phyloP scores from a whole-genome alignment of 2,888 invertebrate species.

The Limnephilus auricula region DNA sequence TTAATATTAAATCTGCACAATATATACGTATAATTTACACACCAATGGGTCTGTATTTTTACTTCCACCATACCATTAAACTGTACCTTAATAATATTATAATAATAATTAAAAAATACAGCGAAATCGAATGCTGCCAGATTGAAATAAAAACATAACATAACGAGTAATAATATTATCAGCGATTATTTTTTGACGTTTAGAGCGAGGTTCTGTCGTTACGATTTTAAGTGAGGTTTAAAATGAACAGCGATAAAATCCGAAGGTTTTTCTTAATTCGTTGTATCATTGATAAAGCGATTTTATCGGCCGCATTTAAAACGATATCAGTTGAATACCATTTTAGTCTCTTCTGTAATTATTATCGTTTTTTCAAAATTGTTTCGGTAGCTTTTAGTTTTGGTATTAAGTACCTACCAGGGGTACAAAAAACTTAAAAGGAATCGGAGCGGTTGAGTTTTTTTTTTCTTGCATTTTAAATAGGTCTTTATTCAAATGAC shows the following conservation, averaged over 20 bases:
- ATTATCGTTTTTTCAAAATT: slow-evolving; percentile 20
- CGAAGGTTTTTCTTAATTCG: slow-evolving; percentile 21
- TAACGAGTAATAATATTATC: slow-evolving; percentile 26
- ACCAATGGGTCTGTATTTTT: no score
- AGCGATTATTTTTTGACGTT: slow-evolving; percentile 19
- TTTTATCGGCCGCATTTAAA: slow-evolving; percentile 27
- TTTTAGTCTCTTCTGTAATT: slow-evolving; percentile 13
- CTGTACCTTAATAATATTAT: not conserved
- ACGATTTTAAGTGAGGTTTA: not conserved
- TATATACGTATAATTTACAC: no score
- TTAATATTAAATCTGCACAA: no score
- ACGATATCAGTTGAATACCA: slow-evolving; percentile 1
- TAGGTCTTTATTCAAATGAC: slow-evolving; percentile 17
- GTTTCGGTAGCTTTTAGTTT: slow-evolving; percentile 52
- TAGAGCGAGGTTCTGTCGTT: slow-evolving; percentile 2
- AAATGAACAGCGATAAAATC: slow-evolving; percentile 23
- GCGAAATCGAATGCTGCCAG: not conserved
- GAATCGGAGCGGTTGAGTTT: not conserved
- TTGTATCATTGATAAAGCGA: slow-evolving; percentile 18
- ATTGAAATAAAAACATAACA: slow-evolving; percentile 16
- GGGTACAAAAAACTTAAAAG: not conserved
- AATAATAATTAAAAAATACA: not conserved
- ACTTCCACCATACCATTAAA: not conserved
- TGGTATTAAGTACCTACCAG: not conserved
- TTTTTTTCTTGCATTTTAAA: slow-evolving; percentile 48